These are phyloP conservation scores for Xenopus tropicalis DNA, from an alignment of 2,113 vertebrate genomes.

Conservation along the genomic window DNA sequence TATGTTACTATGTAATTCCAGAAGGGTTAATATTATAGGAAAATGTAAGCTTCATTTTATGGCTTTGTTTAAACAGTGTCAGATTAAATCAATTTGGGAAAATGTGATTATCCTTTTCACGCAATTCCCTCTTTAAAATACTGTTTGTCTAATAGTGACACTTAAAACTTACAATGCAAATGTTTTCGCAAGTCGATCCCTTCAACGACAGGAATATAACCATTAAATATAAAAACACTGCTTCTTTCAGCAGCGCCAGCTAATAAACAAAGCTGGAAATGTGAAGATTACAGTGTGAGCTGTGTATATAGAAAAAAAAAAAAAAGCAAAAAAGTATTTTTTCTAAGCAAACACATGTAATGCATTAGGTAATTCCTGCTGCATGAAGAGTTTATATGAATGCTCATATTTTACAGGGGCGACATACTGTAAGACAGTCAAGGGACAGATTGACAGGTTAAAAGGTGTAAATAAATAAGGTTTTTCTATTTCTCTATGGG, in stretches of 20 bases:
- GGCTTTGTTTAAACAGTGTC: too few species aligned
- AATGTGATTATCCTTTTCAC: too few species aligned
- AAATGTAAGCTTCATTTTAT: too few species aligned
- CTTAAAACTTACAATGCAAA: neutral
- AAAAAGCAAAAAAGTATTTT: slow-evolving; percentile 7
- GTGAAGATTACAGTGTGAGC: slow-evolving; percentile 14
- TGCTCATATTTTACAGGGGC: slow-evolving; percentile 31
- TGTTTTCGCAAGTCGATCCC: neutral
- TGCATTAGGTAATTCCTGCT: slow-evolving; percentile 40
- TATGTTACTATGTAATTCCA: too few species aligned
- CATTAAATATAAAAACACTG: neutral
- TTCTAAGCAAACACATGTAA: slow-evolving; percentile 40
- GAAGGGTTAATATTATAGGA: too few species aligned
- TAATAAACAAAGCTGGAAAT: slow-evolving; percentile 4
- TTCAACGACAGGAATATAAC: neutral
- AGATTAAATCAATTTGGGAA: too few species aligned
- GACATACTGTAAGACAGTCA: slow-evolving; percentile 17
- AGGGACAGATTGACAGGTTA: slow-evolving; percentile 35
- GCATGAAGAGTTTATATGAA: slow-evolving; percentile 38
- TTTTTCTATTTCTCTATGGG: slow-evolving; percentile 19
- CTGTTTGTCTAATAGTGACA: neutral
- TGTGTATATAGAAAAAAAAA: neutral
- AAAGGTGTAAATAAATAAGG: slow-evolving; percentile 38
- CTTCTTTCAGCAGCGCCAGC: neutral
- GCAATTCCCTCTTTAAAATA: too few species aligned